These are phyloP conservation scores for Helicorthomorpha holstii DNA, from an alignment of 1,140 invertebrate species.

Conservation along the genomic window DNA sequence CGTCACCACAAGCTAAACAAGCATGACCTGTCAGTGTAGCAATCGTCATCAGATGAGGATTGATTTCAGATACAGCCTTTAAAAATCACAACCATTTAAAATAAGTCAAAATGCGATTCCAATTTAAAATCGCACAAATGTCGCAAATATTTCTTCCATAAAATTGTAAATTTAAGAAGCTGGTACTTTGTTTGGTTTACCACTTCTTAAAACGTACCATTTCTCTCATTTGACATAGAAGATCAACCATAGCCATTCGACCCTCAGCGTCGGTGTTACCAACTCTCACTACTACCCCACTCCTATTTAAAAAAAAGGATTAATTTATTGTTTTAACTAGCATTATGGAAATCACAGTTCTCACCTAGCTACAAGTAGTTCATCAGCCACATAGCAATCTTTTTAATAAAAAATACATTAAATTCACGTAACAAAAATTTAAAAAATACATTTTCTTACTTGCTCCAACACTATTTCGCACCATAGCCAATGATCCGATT, in stretches of 20 bases:
- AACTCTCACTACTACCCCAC: slow-evolving; percentile 40
- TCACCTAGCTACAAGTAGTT: slow-evolving; percentile 69
- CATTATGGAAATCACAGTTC: too few relatives aligned
- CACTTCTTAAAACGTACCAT: too few relatives aligned
- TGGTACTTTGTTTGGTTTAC: not conserved
- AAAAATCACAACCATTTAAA: not conserved
- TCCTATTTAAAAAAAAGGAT: slow-evolving; percentile 17
- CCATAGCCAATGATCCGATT: slow-evolving; percentile 64
- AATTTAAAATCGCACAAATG: too few relatives aligned
- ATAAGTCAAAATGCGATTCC: not conserved
- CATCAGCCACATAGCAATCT: slow-evolving; percentile 80
- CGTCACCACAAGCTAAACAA: slow-evolving; percentile 48
- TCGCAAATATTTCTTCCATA: too few relatives aligned
- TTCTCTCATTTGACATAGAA: slow-evolving; percentile 46
- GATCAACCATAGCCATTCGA: slow-evolving; percentile 85
- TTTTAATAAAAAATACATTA: slow-evolving; percentile 20
- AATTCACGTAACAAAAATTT: not conserved
- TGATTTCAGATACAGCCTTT: slow-evolving; percentile 33
- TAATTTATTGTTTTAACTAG: slow-evolving; percentile 14
- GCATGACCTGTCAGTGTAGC: slow-evolving; percentile 90
- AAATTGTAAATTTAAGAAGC: not conserved
- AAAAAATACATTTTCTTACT: slow-evolving; percentile 17
- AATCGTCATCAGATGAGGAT: slow-evolving; percentile 82
- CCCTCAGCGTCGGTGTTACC: slow-evolving; percentile 94
- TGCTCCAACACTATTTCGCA: slow-evolving; percentile 75